Percentiles rank a stretch among this genome's conserved stretches.
Conservation (phyloP, 2,888 invertebrate species). For the Carabus problematicus region DNA sequence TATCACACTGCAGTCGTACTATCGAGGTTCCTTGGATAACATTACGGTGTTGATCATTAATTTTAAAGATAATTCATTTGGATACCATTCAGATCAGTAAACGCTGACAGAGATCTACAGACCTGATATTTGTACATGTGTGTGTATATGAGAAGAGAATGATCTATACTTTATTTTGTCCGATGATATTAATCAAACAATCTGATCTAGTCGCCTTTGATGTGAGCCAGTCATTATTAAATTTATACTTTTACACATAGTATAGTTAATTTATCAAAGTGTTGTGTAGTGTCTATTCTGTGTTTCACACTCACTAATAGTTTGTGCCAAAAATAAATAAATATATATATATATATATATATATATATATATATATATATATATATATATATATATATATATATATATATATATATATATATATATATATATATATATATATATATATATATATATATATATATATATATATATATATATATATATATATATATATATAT, state of each 20-base stretch:
- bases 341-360: too few species aligned
- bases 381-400: too few species aligned
- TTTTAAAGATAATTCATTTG: slow-evolving; percentile 65
- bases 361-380: too few species aligned
- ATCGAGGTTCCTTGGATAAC: slow-evolving; percentile 92
- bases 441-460: too few species aligned
- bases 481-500: too few species aligned
- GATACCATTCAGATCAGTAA: slow-evolving; percentile 37
- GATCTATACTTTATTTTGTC: slow-evolving; percentile 11
- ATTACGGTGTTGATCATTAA: slow-evolving; percentile 92
- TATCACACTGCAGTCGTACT: slow-evolving; percentile 87
- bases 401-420: too few species aligned
- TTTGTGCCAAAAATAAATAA: slow-evolving; percentile 23
- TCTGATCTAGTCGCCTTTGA: slow-evolving; percentile 37
- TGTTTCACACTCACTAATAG: slow-evolving; percentile 18
- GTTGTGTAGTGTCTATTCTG: slow-evolving; percentile 24
- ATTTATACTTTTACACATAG: slow-evolving; percentile 42
- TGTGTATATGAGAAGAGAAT: not conserved
- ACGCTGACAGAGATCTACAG: slow-evolving; percentile 6
- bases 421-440: too few species aligned
- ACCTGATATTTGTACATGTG: slow-evolving; percentile 7
- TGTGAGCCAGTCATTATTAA: slow-evolving; percentile 22
- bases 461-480: too few species aligned
- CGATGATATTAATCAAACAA: slow-evolving; percentile 24
- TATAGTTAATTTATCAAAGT: slow-evolving; percentile 31